phyloP scores from a whole-genome alignment of 2,888 invertebrate species.

The Limnephilus rhombicus region DNA sequence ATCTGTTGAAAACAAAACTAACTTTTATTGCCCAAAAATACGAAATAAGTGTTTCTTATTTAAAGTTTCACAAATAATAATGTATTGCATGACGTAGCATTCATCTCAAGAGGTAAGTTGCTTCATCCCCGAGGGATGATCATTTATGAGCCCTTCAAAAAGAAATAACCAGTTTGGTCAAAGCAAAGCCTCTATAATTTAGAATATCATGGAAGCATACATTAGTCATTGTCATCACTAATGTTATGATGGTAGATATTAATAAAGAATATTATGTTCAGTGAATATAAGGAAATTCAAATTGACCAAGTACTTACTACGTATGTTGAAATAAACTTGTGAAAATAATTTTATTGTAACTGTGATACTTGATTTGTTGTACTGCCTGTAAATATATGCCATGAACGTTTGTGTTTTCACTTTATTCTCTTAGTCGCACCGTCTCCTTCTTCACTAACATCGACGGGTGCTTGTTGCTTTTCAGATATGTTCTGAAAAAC shows the following conservation, averaged over 20 bases:
- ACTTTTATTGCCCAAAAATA: background rate
- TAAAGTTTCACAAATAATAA: background rate
- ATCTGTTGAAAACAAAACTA: background rate
- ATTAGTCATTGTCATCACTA: slow-evolving; percentile 57
- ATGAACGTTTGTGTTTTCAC: slow-evolving; percentile 65
- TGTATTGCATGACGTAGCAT: background rate
- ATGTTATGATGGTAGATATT: slow-evolving; percentile 50
- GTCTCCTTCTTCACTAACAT: slow-evolving; percentile 17
- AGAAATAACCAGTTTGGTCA: slow-evolving; percentile 8
- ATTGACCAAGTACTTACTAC: slow-evolving; percentile 67
- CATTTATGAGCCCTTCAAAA: background rate
- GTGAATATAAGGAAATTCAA: slow-evolving; percentile 65
- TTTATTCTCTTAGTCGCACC: slow-evolving; percentile 54
- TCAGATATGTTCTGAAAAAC: background rate
- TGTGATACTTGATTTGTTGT: slow-evolving; percentile 67
- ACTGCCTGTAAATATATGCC: slow-evolving; percentile 67
- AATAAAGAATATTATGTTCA: slow-evolving; percentile 62
- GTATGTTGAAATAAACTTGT: slow-evolving; percentile 66
- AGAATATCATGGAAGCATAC: slow-evolving; percentile 51
- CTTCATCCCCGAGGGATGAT: background rate
- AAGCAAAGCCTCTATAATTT: slow-evolving; percentile 40
- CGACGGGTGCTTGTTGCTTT: background rate
- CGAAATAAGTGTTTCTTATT: slow-evolving; percentile 1
- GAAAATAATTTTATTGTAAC: slow-evolving; percentile 67
- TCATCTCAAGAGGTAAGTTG: background rate